A percentile compares a stretch with the other conserved stretches of the same genome.
Conservation (phyloP, 2,888 invertebrate genomes). For the Protodeltote pygarga region DNA sequence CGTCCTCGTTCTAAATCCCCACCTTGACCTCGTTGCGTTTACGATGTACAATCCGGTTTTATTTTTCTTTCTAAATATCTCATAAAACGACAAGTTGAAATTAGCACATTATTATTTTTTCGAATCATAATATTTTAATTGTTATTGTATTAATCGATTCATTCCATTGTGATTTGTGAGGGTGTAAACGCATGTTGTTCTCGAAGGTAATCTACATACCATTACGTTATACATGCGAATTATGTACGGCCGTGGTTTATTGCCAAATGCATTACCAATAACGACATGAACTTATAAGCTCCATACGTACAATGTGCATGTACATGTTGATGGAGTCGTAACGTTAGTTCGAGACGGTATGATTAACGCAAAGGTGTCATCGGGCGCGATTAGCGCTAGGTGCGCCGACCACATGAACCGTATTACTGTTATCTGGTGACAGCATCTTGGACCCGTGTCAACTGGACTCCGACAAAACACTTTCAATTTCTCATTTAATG, state of each 20-base stretch:
- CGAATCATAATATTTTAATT: conserved; percentile 12
- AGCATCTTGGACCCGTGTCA: conserved; percentile 83
- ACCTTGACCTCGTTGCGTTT: conserved; percentile 83
- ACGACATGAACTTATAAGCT: conserved; percentile 65
- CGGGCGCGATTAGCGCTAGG: conserved; percentile 62
- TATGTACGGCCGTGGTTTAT: conserved; percentile 53
- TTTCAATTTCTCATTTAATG: conserved; percentile 66
- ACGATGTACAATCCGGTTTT: conserved; percentile 73
- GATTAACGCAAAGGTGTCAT: conserved; percentile 71
- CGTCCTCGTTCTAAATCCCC: conserved; percentile 77
- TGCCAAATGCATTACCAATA: conserved; percentile 72
- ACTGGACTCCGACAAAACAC: conserved; percentile 72
- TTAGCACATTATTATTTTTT: conserved; percentile 31
- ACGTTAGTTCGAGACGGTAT: conserved; percentile 48
- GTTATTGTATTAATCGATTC: conserved; percentile 13
- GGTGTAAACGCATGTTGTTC: conserved; percentile 37
- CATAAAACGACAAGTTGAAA: conserved; percentile 66
- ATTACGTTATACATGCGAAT: conserved; percentile 42
- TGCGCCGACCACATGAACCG: conserved; percentile 65
- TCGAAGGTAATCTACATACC: conserved; percentile 55
- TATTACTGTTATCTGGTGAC: conserved; percentile 82
- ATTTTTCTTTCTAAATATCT: conserved; percentile 70
- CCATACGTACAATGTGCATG: conserved; percentile 49
- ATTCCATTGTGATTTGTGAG: conserved; percentile 26
- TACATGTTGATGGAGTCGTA: conserved; percentile 39